phyloP scores from a whole-genome alignment of 2,113 vertebrate genomes.

The Mus pahari region DNA sequence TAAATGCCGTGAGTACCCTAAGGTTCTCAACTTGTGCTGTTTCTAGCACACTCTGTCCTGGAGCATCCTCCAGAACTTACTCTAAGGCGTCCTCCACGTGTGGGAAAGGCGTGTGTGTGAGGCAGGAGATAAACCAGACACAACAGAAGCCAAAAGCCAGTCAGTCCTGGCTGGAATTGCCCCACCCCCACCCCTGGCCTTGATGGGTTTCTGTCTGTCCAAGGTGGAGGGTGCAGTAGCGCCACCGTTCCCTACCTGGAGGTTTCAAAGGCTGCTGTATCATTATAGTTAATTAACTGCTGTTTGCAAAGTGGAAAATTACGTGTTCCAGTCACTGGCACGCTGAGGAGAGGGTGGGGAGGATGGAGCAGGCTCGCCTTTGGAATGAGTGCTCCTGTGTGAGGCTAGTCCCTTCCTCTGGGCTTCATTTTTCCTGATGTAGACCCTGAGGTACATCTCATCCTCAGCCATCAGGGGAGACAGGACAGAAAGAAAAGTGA shows the following conservation, averaged over 20 bases:
- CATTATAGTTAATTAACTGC: slow-evolving; percentile 47
- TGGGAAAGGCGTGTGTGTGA: background rate
- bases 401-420: background rate
- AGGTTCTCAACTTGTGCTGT: background rate
- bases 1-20: background rate
- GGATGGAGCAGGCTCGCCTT: background rate
- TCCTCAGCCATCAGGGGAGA: background rate
- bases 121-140: background rate
- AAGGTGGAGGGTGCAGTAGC: background rate
- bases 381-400: slow-evolving; percentile 25
- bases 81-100: background rate
- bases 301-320: slow-evolving; percentile 43
- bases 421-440: background rate
- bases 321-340: background rate
- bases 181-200: accelerated
- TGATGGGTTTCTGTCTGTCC: background rate
- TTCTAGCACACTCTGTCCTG: background rate
- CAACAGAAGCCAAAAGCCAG: background rate
- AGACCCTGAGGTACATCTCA: background rate
- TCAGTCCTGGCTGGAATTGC: background rate
- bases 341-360: background rate
- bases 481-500: background rate
- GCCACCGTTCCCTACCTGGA: background rate
- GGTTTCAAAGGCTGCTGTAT: background rate
- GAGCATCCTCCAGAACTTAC: background rate